These are phyloP conservation scores for Chelidonichthys spinosus DNA, from an alignment of 2,797 vertebrate species.

Conservation along the genomic window DNA sequence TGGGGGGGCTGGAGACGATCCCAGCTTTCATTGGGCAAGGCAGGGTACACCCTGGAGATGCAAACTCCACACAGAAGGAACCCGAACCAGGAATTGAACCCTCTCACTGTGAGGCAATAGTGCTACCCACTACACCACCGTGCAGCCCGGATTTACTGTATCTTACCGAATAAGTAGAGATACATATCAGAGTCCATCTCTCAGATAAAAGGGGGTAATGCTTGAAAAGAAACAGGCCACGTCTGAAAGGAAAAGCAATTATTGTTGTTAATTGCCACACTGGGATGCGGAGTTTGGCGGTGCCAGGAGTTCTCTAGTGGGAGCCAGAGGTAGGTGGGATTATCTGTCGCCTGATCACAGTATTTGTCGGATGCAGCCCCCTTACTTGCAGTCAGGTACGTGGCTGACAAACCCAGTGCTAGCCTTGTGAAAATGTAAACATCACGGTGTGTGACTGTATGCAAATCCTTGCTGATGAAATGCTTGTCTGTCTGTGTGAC, in stretches of 20 bases:
- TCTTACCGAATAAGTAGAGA: too few relatives aligned
- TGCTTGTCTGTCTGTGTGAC: neutral
- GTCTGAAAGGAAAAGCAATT: neutral
- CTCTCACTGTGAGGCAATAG: too few relatives aligned
- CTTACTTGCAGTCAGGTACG: neutral
- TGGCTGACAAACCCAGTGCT: neutral
- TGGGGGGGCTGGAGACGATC: too few relatives aligned
- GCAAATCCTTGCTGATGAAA: neutral
- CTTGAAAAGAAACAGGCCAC: neutral
- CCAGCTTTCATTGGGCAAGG: too few relatives aligned
- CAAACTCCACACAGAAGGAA: too few relatives aligned
- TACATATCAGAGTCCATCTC: neutral
- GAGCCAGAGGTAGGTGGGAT: neutral
- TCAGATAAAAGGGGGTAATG: neutral
- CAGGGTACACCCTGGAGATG: too few relatives aligned
- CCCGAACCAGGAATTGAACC: too few relatives aligned
- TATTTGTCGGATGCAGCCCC: neutral
- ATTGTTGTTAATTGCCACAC: neutral
- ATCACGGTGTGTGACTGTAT: slow-evolving; percentile 1
- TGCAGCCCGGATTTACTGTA: neutral
- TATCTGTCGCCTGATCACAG: neutral
- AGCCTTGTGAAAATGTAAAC: neutral
- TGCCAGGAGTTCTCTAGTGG: neutral
- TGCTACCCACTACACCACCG: too few relatives aligned
- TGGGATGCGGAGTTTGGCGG: neutral